These are phyloP conservation scores for Monochamus alternatus DNA, from an alignment of 2,888 invertebrate species.

Conservation along the genomic window DNA sequence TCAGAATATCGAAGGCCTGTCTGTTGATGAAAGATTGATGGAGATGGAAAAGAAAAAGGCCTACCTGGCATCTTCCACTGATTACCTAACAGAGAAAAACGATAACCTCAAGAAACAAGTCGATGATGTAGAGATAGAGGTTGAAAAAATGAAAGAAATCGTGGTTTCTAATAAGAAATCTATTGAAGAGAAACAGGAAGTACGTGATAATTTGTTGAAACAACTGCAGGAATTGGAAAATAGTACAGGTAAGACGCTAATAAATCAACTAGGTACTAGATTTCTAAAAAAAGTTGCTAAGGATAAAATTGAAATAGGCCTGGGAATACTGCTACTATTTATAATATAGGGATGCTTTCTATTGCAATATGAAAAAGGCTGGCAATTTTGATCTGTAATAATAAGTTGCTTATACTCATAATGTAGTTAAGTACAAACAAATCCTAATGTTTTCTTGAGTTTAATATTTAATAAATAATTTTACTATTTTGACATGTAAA, in stretches of 20 bases:
- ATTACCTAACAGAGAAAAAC: conserved; percentile 21
- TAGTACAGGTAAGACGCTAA: not conserved
- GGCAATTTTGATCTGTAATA: no score
- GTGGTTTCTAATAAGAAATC: conserved; percentile 1
- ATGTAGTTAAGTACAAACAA: no score
- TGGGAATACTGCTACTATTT: no score
- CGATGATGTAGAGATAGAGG: not conserved
- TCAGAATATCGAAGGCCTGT: conserved; percentile 7
- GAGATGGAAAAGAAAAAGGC: conserved; percentile 22
- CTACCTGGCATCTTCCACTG: conserved; percentile 19
- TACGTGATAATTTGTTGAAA: not conserved
- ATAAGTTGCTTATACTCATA: no score
- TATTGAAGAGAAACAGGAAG: not conserved
- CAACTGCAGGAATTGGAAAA: conserved; percentile 1
- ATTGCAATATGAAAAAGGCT: no score
- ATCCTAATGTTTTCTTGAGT: no score
- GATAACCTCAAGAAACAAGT: conserved; percentile 10
- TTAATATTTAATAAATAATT: no score
- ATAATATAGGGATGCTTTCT: no score
- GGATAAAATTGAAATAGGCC: no score
- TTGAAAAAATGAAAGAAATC: not conserved
- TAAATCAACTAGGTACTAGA: no score
- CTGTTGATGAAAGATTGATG: not conserved
- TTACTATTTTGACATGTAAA: no score
- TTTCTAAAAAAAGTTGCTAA: no score